Evolutionary conservation across 2,888 invertebrate genomes (phyloP).

Genomic region (Ypsolopha scabrella): DNA sequence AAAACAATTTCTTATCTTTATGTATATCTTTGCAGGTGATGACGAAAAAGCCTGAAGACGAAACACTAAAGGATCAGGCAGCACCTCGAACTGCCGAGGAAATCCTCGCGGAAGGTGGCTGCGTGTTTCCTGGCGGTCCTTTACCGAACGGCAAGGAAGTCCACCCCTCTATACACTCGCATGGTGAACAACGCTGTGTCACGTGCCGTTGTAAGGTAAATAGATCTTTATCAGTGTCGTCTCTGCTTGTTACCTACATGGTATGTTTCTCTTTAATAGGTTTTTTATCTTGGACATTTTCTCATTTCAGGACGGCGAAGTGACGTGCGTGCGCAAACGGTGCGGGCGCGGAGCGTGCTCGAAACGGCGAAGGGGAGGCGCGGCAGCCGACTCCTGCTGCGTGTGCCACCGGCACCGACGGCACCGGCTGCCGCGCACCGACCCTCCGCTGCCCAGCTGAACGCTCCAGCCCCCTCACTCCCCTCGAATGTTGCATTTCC

Average conservation of each 20-base stretch:
- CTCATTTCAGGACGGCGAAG: constrained; percentile 77
- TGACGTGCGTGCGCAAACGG: constrained; percentile 84
- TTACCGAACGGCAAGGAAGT: constrained; percentile 83
- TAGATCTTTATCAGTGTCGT: too few species aligned
- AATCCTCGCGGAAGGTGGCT: constrained; percentile 83
- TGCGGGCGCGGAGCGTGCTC: constrained; percentile 80
- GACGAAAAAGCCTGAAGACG: constrained; percentile 51
- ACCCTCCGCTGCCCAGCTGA: constrained; percentile 20
- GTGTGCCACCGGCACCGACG: constrained; percentile 69
- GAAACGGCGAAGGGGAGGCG: constrained; percentile 46
- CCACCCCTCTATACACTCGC: constrained; percentile 89
- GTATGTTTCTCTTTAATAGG: not conserved
- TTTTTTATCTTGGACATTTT: constrained; percentile 2
- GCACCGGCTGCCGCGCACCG: constrained; percentile 34
- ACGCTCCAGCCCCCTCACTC: not conserved
- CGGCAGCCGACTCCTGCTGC: constrained; percentile 68
- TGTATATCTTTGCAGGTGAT: constrained; percentile 30
- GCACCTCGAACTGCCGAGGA: constrained; percentile 73
- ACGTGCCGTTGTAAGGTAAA: constrained; percentile 90
- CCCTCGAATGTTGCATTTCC: constrained; percentile 10
- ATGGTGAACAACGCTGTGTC: constrained; percentile 90
- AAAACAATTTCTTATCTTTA: too few species aligned
- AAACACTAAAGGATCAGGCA: constrained; percentile 53
- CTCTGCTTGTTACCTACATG: not conserved
- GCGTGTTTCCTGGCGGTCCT: constrained; percentile 79